Percentiles rank a stretch among this genome's conserved stretches.
These are phyloP conservation scores for Bradypus variegatus DNA, from an alignment of 2,797 vertebrate genomes.

Conservation along the genomic window DNA sequence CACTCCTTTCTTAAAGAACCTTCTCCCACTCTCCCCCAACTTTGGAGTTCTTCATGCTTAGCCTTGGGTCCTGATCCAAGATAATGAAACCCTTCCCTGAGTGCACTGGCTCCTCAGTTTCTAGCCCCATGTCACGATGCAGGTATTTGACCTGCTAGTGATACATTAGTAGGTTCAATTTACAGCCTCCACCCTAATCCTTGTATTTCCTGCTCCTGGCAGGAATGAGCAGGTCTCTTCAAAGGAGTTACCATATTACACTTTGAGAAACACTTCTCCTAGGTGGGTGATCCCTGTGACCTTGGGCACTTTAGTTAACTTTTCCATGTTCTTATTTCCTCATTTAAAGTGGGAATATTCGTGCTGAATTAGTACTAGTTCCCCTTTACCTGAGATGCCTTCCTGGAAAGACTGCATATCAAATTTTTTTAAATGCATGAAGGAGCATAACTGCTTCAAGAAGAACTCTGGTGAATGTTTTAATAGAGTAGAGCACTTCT, in stretches of 20 bases:
- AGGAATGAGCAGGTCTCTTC: neutral
- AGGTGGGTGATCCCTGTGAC: constrained; percentile 26
- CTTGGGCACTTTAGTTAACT: constrained; percentile 28
- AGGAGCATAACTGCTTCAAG: neutral
- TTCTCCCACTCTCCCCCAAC: neutral
- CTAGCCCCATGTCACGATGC: neutral
- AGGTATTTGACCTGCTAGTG: constrained; percentile 21
- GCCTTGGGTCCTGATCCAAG: neutral
- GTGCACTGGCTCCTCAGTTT: neutral
- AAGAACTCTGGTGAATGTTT: neutral
- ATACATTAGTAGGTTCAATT: neutral
- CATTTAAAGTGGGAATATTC: neutral
- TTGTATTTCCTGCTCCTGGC: constrained; percentile 42
- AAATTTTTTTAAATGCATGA: neutral
- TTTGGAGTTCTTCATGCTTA: neutral
- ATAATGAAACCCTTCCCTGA: neutral
- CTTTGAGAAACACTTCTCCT: constrained; percentile 4
- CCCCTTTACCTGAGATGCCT: neutral
- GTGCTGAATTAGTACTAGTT: constrained; percentile 1
- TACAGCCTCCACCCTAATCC: neutral
- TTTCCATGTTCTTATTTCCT: constrained; percentile 21
- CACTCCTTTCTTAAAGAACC: neutral
- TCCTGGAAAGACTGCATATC: neutral
- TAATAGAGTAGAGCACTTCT: neutral
- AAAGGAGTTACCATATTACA: neutral